A percentile compares a stretch with the other conserved stretches of the same genome.
Conservation (phyloP, 1,140 invertebrate species). For the Heliconius eleuchia region DNA sequence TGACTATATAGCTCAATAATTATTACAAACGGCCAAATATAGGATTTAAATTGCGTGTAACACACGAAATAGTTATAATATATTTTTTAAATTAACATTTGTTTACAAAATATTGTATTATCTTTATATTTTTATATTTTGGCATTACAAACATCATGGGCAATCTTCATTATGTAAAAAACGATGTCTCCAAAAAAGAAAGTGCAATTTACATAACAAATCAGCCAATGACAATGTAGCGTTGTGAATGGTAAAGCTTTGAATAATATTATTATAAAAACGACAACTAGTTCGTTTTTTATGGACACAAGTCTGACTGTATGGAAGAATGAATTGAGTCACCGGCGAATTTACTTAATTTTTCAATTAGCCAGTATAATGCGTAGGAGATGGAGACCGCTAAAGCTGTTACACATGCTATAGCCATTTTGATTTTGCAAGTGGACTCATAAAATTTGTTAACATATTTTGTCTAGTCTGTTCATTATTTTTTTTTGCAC, state of each 20-base stretch:
- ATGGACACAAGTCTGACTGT: neutral
- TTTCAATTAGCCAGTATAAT: constrained; percentile 16
- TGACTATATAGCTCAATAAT: neutral
- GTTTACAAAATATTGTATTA: neutral
- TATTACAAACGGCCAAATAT: too few relatives aligned
- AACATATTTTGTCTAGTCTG: too few relatives aligned
- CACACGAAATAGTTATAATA: too few relatives aligned
- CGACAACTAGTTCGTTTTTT: neutral
- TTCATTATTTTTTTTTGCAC: neutral
- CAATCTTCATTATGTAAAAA: neutral
- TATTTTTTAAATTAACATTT: neutral
- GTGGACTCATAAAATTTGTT: neutral
- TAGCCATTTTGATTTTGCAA: neutral
- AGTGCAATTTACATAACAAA: constrained; percentile 34
- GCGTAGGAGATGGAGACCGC: neutral
- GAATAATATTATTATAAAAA: neutral
- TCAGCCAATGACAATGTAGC: constrained; percentile 6
- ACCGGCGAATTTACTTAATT: constrained; percentile 8
- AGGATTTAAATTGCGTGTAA: too few relatives aligned
- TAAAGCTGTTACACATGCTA: neutral
- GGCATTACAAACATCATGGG: neutral
- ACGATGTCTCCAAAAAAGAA: constrained; percentile 28
- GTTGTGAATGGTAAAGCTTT: constrained; percentile 19
- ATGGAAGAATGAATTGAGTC: neutral
- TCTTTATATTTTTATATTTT: neutral